Conservation (phyloP, 1,140 invertebrate species). For the Pogonus chalceus region DNA sequence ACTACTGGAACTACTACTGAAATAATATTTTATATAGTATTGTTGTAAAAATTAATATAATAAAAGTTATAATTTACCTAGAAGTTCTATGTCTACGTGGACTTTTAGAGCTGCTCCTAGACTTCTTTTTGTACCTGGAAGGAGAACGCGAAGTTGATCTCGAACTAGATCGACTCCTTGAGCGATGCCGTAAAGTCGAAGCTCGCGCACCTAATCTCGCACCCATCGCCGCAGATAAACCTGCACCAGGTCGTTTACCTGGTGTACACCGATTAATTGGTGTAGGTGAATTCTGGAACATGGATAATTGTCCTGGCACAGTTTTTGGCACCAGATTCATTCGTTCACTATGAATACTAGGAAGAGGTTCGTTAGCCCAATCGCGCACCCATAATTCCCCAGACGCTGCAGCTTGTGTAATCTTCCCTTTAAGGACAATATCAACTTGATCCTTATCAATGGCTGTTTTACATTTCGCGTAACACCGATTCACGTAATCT, state of each 20-base stretch:
- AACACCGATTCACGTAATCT: constrained; percentile 83
- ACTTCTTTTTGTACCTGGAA: constrained; percentile 31
- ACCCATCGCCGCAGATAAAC: constrained; percentile 43
- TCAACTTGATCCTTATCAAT: constrained; percentile 89
- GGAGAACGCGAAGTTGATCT: constrained; percentile 24
- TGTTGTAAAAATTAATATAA: too few relatives aligned
- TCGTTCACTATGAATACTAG: constrained; percentile 68
- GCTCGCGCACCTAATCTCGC: constrained; percentile 42
- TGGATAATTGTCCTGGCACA: constrained; percentile 38
- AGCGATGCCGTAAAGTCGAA: constrained; percentile 31
- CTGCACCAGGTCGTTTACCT: constrained; percentile 27
- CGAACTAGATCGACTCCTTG: constrained; percentile 29
- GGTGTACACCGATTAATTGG: constrained; percentile 22
- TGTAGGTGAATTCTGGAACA: constrained; percentile 35
- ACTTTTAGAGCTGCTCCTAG: constrained; percentile 40
- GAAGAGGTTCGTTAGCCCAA: constrained; percentile 85
- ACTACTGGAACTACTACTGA: constrained; percentile 19
- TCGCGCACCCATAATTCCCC: constrained; percentile 79
- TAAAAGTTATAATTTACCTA: constrained; percentile 21
- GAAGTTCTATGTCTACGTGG: constrained; percentile 20
- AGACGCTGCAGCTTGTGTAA: constrained; percentile 77
- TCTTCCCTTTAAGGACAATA: constrained; percentile 85
- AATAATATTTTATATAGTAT: too few relatives aligned
- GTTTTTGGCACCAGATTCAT: constrained; percentile 45
- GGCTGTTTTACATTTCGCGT: constrained; percentile 75